Evolutionary conservation across 2,888 invertebrate genomes (phyloP), one percentile per base, ranked within the genome.

Genomic region (Tetragonisca angustula): DNA sequence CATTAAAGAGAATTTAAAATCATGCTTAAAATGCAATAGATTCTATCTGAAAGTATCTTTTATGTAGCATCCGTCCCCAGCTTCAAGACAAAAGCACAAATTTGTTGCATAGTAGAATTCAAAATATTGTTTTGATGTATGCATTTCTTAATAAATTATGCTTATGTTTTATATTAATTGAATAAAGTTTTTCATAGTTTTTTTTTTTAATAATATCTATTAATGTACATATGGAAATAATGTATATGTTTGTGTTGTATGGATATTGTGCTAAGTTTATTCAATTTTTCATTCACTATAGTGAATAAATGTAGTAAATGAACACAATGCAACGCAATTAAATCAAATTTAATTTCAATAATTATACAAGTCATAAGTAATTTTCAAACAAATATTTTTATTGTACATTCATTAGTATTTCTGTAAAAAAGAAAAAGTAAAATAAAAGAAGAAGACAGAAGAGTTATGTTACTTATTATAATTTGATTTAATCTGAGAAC

Each of bases 61-160:
- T 65, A 49, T 65, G 43, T 79, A 64, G 70, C 67, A 76, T 87
- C 85, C 87, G 81, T 81, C 82, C 75, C 65, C 61, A 56, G 75
- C 24, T 36, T 52, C 67, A 65, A 81, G 17, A 74, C 32, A 59
- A 67, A 24, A 61, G 56, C 76, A 72, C 76, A 81, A 79, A 83
- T 79, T 81, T 15, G 13, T 78, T 72, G 64, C 54, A 43, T 65
- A 73, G 50, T 85, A 83, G 11, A 4, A 9, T 54, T 78, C 52
- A 64, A 43, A 72, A 68, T 59, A 36, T 50, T 56, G 21, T 50
- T 82, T 69, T 61, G 3, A 27, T 69, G 52, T 74, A 71, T 17
- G 32, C 13, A 64, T 43, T 68, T 76, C 24, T 52, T 70, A 80
- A 43, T 64, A 56, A 72, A 76, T 64, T 64, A n/a, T 65, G 17